Evolutionary conservation across 2,888 invertebrate genomes (phyloP), one percentile per base, ranked within the genome.

Genomic region (Orchesellides sinensis): DNA sequence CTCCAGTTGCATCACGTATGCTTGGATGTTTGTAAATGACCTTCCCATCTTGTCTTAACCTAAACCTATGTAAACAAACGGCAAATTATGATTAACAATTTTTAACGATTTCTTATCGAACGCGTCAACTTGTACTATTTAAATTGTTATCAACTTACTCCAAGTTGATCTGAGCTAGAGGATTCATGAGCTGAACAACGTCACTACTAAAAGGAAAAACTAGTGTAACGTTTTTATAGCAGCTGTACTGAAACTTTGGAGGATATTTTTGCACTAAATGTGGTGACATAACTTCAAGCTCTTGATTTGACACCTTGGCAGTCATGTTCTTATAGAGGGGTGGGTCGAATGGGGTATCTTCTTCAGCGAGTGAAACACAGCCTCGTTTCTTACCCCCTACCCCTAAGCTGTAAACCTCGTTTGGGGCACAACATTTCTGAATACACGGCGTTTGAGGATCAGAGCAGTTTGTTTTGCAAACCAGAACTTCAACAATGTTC

Each of bases 241-340:
- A 85, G 25, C 63, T 83, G 52, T 84, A 84, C 27, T 85, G 85
- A 29, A 85, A 85, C 52, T 85, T 85, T n/a, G 85, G 85, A 19
- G 85, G 85, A 56, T 80, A 85, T 17, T 83, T 83, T 52, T 85
- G 85, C n/a, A 83, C 47, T 4, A 85, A 65, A 68, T 85, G 85
- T 1, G 83, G 80, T 14, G 77, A 54, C 65, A 81, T 77, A n/a
- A 14, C 61, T 17, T 47, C 52, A 45, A 85, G 19, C 25, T 83
- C 85, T 0, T 65, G 40, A 5, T 66, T 63, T 0, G 74, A 25
- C 0, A 85, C 19, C 35, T 70, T 69, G 2, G 52, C 56, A 12
- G 17, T 21, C 77, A 85, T 85, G 54, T 85, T 70, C 17, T 80
- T 68, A 69, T 83, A 85, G 0, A 85, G 56, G 0, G 59, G 40